Percentiles rank a stretch among this genome's conserved stretches.
phyloP scores from a whole-genome alignment of 92 coral and sea anemone species.

The Galaxea fascicularis region DNA sequence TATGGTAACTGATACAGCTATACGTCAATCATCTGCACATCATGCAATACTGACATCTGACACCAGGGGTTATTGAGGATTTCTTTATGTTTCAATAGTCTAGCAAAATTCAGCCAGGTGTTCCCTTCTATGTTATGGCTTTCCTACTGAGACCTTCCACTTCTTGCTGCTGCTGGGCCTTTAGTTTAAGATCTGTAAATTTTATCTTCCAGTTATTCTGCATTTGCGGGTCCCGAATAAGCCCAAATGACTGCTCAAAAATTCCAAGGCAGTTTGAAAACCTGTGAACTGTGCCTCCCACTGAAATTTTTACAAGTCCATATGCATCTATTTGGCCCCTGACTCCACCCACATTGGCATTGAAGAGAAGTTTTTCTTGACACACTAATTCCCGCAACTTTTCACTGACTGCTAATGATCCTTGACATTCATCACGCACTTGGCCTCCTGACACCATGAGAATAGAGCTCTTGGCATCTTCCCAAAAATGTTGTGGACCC shows the following conservation, averaged over 20 bases:
- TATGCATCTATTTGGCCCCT: constrained; percentile 80
- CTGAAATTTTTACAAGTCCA: constrained; percentile 84
- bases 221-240: constrained; percentile 88
- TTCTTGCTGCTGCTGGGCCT: constrained; percentile 73
- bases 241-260: constrained; percentile 96
- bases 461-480: constrained; percentile 80
- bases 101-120: neutral
- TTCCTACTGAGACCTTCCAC: constrained; percentile 37
- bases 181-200: constrained; percentile 87
- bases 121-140: constrained; percentile 25
- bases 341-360: constrained; percentile 78
- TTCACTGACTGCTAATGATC: constrained; percentile 83
- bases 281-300: constrained; percentile 96
- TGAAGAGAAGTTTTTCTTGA: constrained; percentile 81
- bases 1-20: too few species aligned
- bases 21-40: too few species aligned
- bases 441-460: constrained; percentile 72
- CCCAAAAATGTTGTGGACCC: constrained; percentile 99
- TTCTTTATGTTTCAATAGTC: too few species aligned
- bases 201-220: constrained; percentile 97
- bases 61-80: neutral
- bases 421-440: constrained; percentile 69
- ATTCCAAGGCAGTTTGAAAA: constrained; percentile 82
- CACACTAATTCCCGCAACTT: constrained; percentile 76
- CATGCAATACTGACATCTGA: too few species aligned